phyloP scores from a whole-genome alignment of 2,888 invertebrate species.

The Caenorhabditis doughertyi region DNA sequence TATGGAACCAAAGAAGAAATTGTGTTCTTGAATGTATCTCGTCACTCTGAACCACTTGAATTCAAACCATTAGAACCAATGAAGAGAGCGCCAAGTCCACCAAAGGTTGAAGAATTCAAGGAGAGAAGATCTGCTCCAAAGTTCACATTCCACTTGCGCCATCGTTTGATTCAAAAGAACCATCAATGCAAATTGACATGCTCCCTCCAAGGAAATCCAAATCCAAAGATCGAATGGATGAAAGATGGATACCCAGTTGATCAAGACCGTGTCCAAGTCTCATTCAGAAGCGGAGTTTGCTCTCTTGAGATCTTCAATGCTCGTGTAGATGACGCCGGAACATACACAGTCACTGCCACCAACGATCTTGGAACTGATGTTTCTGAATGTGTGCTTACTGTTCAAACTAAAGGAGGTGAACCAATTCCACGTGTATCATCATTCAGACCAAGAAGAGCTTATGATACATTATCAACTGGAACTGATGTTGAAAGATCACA shows the following conservation, averaged over 20 bases:
- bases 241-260: constrained; percentile 95
- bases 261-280: constrained; percentile 86
- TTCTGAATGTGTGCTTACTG: constrained; percentile 93
- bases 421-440: constrained; percentile 70
- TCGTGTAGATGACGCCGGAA: constrained; percentile 95
- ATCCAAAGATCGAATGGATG: constrained; percentile 87
- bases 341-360: constrained; percentile 94
- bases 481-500: constrained; percentile 66
- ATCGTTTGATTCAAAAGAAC: constrained; percentile 96
- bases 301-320: constrained; percentile 97
- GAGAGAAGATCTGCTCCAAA: constrained; percentile 94
- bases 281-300: constrained; percentile 93
- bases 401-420: constrained; percentile 88
- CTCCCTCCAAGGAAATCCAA: constrained; percentile 95
- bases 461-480: constrained; percentile 58
- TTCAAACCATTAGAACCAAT: constrained; percentile 76
- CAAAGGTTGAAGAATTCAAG: constrained; percentile 88
- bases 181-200: constrained; percentile 96
- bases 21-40: constrained; percentile 92
- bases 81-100: constrained; percentile 72
- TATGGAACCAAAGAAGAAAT: constrained; percentile 96
- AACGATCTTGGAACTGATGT: constrained; percentile 96
- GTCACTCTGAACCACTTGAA: constrained; percentile 82
- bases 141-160: constrained; percentile 98
- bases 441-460: constrained; percentile 67